phyloP scores from a whole-genome alignment of 2,113 vertebrate species.

The Cyanistes caeruleus region DNA sequence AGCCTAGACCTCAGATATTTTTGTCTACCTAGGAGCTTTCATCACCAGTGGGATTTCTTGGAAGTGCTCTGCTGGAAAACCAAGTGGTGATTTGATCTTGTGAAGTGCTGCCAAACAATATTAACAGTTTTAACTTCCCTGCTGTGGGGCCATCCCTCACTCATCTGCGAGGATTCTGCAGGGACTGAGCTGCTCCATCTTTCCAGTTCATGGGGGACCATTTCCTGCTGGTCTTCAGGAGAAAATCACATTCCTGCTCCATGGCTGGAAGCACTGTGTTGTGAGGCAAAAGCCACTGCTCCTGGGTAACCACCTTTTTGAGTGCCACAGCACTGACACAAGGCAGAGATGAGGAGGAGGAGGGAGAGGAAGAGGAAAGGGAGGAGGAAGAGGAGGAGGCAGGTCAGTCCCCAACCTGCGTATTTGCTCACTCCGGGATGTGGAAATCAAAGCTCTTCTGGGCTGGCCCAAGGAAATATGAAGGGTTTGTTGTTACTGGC shows the following conservation, averaged over 20 bases:
- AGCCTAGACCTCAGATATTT: neutral
- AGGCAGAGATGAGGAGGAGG: neutral
- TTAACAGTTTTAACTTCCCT: constrained; percentile 44
- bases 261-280: neutral
- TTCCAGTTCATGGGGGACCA: neutral
- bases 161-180: neutral
- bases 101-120: constrained; percentile 41
- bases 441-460: neutral
- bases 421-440: neutral
- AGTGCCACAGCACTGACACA: neutral
- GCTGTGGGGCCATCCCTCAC: neutral
- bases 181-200: neutral
- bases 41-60: constrained; percentile 37
- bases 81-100: constrained; percentile 46
- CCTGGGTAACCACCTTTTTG: neutral
- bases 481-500: neutral
- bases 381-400: neutral
- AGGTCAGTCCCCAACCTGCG: fast-evolving
- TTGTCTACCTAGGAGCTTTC: constrained; percentile 42
- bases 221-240: neutral
- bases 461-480: neutral
- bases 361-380: neutral
- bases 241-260: neutral
- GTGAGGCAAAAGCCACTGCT: neutral
- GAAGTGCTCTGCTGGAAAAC: constrained; percentile 43